phyloP scores from a whole-genome alignment of 2,888 invertebrate species.

The Xestia ashworthii region DNA sequence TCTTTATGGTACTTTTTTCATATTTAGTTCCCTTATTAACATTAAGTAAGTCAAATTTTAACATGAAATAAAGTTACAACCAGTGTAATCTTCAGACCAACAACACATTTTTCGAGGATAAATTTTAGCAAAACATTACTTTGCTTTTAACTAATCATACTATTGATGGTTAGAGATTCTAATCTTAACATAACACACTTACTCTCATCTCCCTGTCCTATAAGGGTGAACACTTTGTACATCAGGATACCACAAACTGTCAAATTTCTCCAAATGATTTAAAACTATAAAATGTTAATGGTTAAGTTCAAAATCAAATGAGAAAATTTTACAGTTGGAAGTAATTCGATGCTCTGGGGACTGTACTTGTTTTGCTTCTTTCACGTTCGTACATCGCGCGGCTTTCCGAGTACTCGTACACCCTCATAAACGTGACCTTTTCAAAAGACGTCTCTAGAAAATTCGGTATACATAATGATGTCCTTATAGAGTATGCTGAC shows the following conservation, averaged over 20 bases:
- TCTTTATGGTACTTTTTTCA: not conserved
- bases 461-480: not conserved
- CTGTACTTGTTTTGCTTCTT: not conserved
- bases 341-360: no score
- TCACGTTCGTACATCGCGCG: no score
- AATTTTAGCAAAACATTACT: not conserved
- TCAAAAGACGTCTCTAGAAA: slow-evolving; percentile 3
- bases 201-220: not conserved
- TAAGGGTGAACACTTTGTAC: not conserved
- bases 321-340: no score
- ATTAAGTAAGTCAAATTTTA: not conserved
- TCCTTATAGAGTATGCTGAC: not conserved
- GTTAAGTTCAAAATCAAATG: no score
- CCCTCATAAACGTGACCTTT: not conserved
- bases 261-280: no score
- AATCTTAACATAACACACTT: not conserved
- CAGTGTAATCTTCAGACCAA: not conserved
- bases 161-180: not conserved
- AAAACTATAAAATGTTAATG: no score
- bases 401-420: not conserved
- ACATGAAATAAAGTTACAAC: not conserved
- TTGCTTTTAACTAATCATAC: not conserved
- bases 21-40: not conserved
- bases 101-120: not conserved
- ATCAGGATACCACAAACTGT: no score